Evolutionary conservation across 2,113 vertebrate species (phyloP).

Genomic region (Cyanoliseus patagonus): DNA sequence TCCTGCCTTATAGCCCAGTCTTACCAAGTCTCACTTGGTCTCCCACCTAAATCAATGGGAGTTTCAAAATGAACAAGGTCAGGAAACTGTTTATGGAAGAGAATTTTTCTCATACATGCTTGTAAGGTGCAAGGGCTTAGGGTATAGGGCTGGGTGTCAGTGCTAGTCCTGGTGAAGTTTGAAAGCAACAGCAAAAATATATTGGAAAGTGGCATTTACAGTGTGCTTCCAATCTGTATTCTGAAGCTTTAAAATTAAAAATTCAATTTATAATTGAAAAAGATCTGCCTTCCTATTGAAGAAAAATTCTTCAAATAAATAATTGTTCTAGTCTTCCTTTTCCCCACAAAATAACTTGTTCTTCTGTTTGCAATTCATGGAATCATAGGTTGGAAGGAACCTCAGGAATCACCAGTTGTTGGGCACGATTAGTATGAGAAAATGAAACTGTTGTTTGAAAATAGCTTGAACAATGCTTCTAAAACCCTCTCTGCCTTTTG

Average conservation of each 20-base stretch:
- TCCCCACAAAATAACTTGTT: not conserved
- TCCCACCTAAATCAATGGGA: not conserved
- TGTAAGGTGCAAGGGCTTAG: not conserved
- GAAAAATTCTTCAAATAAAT: not conserved
- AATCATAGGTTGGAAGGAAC: not conserved
- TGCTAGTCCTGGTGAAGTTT: not conserved
- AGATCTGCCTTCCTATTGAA: not conserved
- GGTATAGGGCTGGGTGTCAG: not conserved
- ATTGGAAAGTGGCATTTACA: fast-evolving
- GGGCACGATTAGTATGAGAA: not conserved
- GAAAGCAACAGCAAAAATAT: not conserved
- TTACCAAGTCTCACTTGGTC: not conserved
- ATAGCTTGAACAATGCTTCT: not conserved
- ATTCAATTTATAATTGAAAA: not conserved
- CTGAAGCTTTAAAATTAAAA: not conserved
- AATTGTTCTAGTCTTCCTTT: not conserved
- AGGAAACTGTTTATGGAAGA: not conserved
- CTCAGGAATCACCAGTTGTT: not conserved
- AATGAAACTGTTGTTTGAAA: not conserved
- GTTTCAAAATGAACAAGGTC: not conserved
- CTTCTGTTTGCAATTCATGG: not conserved
- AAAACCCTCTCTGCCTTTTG: not conserved
- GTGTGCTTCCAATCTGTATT: not conserved
- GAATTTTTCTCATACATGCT: fast-evolving
- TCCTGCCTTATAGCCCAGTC: not conserved